Evolutionary conservation across 2,888 invertebrate genomes (phyloP).

Genomic region (Rosalia funebris): DNA sequence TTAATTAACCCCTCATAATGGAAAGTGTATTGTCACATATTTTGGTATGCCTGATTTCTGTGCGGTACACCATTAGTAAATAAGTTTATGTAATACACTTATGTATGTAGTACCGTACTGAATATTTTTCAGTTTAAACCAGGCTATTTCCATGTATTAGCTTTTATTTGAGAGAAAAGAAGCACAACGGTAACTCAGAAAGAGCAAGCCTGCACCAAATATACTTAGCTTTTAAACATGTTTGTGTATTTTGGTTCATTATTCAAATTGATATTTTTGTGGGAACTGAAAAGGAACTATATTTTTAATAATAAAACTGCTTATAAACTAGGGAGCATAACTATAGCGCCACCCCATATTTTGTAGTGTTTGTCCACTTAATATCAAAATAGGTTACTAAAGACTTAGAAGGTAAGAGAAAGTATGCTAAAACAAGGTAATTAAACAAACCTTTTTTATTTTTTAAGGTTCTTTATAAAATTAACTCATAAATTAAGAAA

Average conservation of each 20-base stretch:
- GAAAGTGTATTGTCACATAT: background rate
- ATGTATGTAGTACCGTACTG: conserved; percentile 22
- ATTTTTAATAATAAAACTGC: conserved; percentile 17
- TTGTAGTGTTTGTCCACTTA: too few species aligned
- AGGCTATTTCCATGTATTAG: conserved; percentile 22
- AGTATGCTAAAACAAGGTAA: too few species aligned
- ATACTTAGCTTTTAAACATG: conserved; percentile 21
- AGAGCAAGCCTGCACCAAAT: conserved; percentile 17
- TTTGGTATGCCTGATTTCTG: conserved; percentile 3
- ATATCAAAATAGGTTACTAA: too few species aligned
- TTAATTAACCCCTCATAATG: background rate
- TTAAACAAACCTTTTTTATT: too few species aligned
- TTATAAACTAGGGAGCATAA: too few species aligned
- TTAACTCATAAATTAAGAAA: too few species aligned
- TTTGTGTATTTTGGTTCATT: conserved; percentile 16
- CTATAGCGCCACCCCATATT: too few species aligned
- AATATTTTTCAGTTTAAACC: conserved; percentile 13
- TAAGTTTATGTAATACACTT: conserved; percentile 22
- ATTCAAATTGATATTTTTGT: conserved; percentile 24
- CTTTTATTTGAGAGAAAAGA: conserved; percentile 19
- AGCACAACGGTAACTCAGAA: conserved; percentile 15
- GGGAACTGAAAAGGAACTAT: conserved; percentile 16
- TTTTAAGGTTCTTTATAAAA: too few species aligned
- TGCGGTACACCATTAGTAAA: background rate
- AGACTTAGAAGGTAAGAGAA: too few species aligned